Percentiles rank a stretch among this genome's conserved stretches.
Evolutionary conservation across 2,113 vertebrate species (phyloP).

Genomic region (Peromyscus leucopus): DNA sequence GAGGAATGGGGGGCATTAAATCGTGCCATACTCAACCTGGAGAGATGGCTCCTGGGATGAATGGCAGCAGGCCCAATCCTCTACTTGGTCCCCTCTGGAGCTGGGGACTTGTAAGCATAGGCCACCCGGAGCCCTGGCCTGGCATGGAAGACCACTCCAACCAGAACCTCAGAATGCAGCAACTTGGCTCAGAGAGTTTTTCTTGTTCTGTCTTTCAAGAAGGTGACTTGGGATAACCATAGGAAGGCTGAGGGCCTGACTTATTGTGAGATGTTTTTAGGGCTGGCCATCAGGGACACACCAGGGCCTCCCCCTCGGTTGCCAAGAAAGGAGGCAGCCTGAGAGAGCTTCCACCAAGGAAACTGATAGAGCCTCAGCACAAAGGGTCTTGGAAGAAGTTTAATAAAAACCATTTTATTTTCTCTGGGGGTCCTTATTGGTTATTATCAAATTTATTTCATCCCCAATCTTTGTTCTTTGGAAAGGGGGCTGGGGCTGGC

Average conservation of each 20-base stretch:
- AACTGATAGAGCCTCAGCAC: constrained; percentile 82
- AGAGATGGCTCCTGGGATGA: constrained; percentile 98
- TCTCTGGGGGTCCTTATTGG: constrained; percentile 88
- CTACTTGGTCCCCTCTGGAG: constrained; percentile 83
- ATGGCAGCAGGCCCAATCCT: constrained; percentile 91
- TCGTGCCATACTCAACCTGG: constrained; percentile 95
- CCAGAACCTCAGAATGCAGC: background rate
- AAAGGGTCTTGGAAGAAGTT: constrained; percentile 90
- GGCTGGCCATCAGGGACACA: constrained; percentile 74
- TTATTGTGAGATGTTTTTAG: constrained; percentile 78
- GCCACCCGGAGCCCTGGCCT: constrained; percentile 91
- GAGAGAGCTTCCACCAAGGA: background rate
- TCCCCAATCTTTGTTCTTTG: constrained; percentile 89
- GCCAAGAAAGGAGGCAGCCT: background rate
- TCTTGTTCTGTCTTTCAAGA: constrained; percentile 80
- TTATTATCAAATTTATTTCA: constrained; percentile 90
- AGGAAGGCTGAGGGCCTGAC: constrained; percentile 82
- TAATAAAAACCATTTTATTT: constrained; percentile 90
- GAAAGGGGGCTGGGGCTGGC: constrained; percentile 65
- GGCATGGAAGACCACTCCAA: background rate
- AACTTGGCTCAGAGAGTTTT: no score
- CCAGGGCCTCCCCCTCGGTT: background rate
- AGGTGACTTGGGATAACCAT: constrained; percentile 82
- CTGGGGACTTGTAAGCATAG: constrained; percentile 86
- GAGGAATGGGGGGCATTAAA: constrained; percentile 98